phyloP scores from a whole-genome alignment of 2,113 vertebrate species.

The Oryzias melastigma region DNA sequence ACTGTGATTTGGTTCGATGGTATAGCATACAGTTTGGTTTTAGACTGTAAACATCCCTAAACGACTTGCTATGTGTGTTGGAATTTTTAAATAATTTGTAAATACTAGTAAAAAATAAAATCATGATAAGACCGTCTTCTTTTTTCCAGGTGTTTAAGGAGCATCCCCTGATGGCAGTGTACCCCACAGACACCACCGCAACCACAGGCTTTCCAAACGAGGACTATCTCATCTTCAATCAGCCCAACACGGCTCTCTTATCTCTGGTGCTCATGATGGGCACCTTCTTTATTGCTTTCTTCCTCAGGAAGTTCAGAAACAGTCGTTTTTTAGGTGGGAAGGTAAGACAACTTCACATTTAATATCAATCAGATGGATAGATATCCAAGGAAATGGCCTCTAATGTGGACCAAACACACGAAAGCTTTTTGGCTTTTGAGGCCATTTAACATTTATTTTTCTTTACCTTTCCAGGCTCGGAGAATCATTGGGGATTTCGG shows the following conservation, averaged over 20 bases:
- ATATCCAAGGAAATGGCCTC: no score
- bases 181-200: slow-evolving; percentile 67
- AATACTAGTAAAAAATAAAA: not conserved
- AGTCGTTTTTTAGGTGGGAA: slow-evolving; percentile 96
- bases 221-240: slow-evolving; percentile 73
- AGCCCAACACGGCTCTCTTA: slow-evolving; percentile 95
- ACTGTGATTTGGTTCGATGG: no score
- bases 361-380: no score
- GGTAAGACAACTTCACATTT: slow-evolving; percentile 64
- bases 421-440: not conserved
- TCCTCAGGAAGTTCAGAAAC: slow-evolving; percentile 96
- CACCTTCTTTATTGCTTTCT: slow-evolving; percentile 97
- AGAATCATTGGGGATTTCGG: slow-evolving; percentile 97
- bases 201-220: slow-evolving; percentile 14
- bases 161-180: slow-evolving; percentile 88
- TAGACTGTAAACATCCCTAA: no score
- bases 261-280: slow-evolving; percentile 97
- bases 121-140: not conserved
- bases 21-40: no score
- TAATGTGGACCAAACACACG: no score
- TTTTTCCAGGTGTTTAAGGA: slow-evolving; percentile 88
- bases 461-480: slow-evolving; percentile 79
- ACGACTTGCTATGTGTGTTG: not conserved
- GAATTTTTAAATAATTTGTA: not conserved
- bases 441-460: slow-evolving; percentile 4